phyloP scores from a whole-genome alignment of 2,888 invertebrate genomes.

The Bellardia pandia region DNA sequence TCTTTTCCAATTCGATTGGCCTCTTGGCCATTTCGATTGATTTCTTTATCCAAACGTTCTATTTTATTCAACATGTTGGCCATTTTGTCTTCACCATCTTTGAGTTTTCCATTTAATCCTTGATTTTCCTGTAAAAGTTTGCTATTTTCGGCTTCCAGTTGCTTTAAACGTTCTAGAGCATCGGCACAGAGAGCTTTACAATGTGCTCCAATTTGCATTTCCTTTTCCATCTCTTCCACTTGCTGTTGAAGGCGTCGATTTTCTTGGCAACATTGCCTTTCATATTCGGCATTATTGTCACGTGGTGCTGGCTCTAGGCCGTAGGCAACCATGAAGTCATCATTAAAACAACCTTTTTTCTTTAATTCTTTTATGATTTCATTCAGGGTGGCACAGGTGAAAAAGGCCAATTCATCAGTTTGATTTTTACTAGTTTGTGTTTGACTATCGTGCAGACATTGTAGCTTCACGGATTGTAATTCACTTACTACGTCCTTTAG shows the following conservation, averaged over 20 bases:
- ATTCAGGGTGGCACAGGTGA: slow-evolving; percentile 79
- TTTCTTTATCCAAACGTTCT: slow-evolving; percentile 75
- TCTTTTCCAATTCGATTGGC: slow-evolving; percentile 75
- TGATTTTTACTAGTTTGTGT: slow-evolving; percentile 76
- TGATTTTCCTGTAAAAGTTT: slow-evolving; percentile 74
- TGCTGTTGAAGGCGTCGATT: slow-evolving; percentile 74
- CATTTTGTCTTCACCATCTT: slow-evolving; percentile 56
- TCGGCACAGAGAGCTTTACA: slow-evolving; percentile 53
- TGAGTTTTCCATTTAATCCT: slow-evolving; percentile 71
- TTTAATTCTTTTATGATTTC: slow-evolving; percentile 80
- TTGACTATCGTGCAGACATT: slow-evolving; percentile 74
- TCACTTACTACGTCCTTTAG: slow-evolving; percentile 76
- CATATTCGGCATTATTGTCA: slow-evolving; percentile 11
- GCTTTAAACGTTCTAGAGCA: slow-evolving; percentile 45
- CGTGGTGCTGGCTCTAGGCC: slow-evolving; percentile 1
- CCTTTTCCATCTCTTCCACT: slow-evolving; percentile 64
- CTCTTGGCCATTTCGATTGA: slow-evolving; percentile 70
- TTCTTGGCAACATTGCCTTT: slow-evolving; percentile 73
- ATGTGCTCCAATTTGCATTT: background rate
- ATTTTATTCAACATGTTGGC: slow-evolving; percentile 72
- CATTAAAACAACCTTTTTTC: slow-evolving; percentile 72
- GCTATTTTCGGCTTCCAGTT: slow-evolving; percentile 71
- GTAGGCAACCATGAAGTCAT: slow-evolving; percentile 13
- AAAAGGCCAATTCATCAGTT: slow-evolving; percentile 79
- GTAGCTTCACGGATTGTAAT: slow-evolving; percentile 73